Conservation (phyloP, 1,140 invertebrate genomes). For the Ceratina japonica region DNA sequence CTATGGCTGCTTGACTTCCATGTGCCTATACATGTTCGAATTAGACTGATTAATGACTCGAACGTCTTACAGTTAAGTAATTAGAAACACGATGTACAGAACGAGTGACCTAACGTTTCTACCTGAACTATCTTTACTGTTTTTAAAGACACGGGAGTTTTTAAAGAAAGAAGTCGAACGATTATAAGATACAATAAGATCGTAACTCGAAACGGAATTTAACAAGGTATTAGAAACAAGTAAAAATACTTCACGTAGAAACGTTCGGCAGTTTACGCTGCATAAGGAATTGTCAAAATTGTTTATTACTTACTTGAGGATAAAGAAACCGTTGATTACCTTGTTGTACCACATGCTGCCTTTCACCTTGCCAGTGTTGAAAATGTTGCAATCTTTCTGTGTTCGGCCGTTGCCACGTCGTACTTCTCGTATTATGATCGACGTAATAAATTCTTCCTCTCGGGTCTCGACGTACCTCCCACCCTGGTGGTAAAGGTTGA, state of each 20-base stretch:
- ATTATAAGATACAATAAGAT: too few species aligned
- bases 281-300: background rate
- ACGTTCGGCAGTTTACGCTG: too few species aligned
- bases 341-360: conserved; percentile 95
- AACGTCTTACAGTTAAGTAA: too few species aligned
- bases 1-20: conserved; percentile 68
- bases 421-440: conserved; percentile 98
- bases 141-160: too few species aligned
- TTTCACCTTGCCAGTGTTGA: conserved; percentile 95
- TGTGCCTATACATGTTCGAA: conserved; percentile 56
- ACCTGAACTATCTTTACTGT: too few species aligned
- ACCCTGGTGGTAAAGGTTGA: conserved; percentile 94
- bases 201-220: too few species aligned
- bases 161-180: too few species aligned
- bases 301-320: conserved; percentile 80
- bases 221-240: too few species aligned
- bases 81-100: too few species aligned
- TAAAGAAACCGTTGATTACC: conserved; percentile 97
- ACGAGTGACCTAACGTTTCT: too few species aligned
- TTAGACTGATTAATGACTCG: too few species aligned
- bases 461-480: conserved; percentile 96
- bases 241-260: too few species aligned
- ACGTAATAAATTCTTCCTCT: conserved; percentile 98
- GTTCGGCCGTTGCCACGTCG: conserved; percentile 98
- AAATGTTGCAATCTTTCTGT: conserved; percentile 94